Percentiles rank a stretch among this genome's conserved stretches.
Evolutionary conservation across 2,113 vertebrate genomes (phyloP).

Genomic region (Collichthys lucidus): DNA sequence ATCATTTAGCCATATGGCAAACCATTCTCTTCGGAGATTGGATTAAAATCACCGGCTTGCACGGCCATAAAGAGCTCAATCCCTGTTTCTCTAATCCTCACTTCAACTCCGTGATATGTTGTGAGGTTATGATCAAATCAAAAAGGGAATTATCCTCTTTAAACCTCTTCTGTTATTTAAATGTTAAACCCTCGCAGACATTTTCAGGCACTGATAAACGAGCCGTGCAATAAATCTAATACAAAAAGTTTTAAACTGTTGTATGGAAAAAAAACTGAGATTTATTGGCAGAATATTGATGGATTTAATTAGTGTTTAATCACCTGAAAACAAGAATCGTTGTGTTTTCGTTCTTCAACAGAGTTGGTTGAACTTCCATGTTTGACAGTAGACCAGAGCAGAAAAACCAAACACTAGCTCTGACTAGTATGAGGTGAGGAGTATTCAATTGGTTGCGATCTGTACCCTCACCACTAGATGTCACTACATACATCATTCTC

Average conservation of each 20-base stretch:
- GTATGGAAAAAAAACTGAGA: too few species aligned
- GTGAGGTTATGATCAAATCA: slow-evolving; percentile 72
- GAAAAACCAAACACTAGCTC: too few species aligned
- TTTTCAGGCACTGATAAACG: neutral
- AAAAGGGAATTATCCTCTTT: slow-evolving; percentile 55
- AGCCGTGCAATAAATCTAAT: neutral
- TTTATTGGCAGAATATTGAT: too few species aligned
- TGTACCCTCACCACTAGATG: too few species aligned
- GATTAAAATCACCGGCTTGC: slow-evolving; percentile 71
- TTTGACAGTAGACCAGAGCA: too few species aligned
- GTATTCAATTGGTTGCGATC: too few species aligned
- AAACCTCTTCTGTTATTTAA: slow-evolving; percentile 63
- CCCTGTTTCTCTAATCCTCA: slow-evolving; percentile 68
- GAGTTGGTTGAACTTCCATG: too few species aligned
- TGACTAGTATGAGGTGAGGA: too few species aligned
- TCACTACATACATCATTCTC: too few species aligned
- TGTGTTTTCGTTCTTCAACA: too few species aligned
- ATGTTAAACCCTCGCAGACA: slow-evolving; percentile 3
- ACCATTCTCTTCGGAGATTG: slow-evolving; percentile 53
- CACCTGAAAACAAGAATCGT: too few species aligned
- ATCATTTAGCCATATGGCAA: slow-evolving; percentile 59
- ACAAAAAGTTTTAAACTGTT: neutral
- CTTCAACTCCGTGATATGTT: slow-evolving; percentile 65
- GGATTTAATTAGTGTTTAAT: too few species aligned
- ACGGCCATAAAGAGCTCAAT: slow-evolving; percentile 63